Evolutionary conservation across 64 coral and sea anemone genomes (phyloP), one percentile per base, ranked within the genome.

Genomic region (Montipora sp.): DNA sequence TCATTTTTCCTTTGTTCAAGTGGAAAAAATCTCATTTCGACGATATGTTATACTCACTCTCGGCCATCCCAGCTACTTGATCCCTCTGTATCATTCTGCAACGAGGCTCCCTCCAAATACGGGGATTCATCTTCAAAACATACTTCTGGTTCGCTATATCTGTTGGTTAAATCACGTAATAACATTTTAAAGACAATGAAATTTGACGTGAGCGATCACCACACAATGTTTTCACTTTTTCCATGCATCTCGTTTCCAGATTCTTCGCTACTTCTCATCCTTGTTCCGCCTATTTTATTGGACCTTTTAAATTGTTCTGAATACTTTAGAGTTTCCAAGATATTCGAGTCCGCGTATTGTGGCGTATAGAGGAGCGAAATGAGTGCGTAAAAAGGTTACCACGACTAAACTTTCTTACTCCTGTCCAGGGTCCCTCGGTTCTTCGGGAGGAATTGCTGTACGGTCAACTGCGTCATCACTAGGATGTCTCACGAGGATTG

Each of bases 401-500:
- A 47, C 7, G 7, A 47, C 2, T 24, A 24, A 46, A 43, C 12
- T 46, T 47, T 76, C 12, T 16, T 78, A 78, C 75, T 78, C 47
- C 1, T 50, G 75, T 48, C 7, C 14, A 49, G 75, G 46, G 3
- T 78, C 1, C 46, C 3, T 48, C 8, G 44, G 45, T 49, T 46
- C 49, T 48, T 46, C 46, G 75, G 46, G 5, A 49, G 75, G 75
- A 47, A 46, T 4, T 5, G 27, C 68, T n/a, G 18, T 8, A 0
- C 21, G 60, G 12, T 84, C 7, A 8, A 13, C 36, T 70, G 7
- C 81, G 8, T 68, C 44, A 48, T 84, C 81, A 72, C 82, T 85
- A 3, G 82, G 63, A 8, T 85, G 47, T 43, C 82, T 85, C 16
- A 85, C 82, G 7, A 85, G 11, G 46, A 85, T 85, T 11, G 61